These are phyloP conservation scores for Notodonta ziczac DNA, from an alignment of 2,888 invertebrate genomes.

Conservation along the genomic window DNA sequence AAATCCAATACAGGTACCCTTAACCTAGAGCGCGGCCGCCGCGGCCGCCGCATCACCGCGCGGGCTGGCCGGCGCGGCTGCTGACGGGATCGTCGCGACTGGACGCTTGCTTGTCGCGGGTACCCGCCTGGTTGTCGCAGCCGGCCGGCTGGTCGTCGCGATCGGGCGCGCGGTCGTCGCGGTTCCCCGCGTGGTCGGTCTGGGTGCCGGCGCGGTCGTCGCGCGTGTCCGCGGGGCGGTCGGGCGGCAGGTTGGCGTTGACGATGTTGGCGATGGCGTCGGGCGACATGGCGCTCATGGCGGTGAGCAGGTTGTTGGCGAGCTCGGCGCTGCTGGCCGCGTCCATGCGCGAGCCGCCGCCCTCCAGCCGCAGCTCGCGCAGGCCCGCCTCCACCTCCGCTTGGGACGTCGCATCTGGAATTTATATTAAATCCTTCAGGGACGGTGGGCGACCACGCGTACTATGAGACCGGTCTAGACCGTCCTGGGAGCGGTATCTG, in stretches of 20 bases:
- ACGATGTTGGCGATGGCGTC: slow-evolving; percentile 59
- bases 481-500: too few relatives aligned
- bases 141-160: not conserved
- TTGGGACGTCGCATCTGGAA: slow-evolving; percentile 11
- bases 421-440: not conserved
- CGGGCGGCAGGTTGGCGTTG: slow-evolving; percentile 44
- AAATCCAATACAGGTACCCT: slow-evolving; percentile 4
- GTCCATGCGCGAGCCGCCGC: slow-evolving; percentile 28
- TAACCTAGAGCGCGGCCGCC: not conserved
- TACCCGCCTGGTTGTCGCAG: too few relatives aligned
- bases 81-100: too few relatives aligned
- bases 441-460: too few relatives aligned
- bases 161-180: slow-evolving; percentile 8
- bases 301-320: slow-evolving; percentile 68
- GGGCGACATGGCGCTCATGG: slow-evolving; percentile 68
- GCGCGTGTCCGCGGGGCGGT: slow-evolving; percentile 3
- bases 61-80: not conserved
- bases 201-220: slow-evolving; percentile 7
- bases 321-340: slow-evolving; percentile 47
- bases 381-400: slow-evolving; percentile 25
- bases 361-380: slow-evolving; percentile 20
- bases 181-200: slow-evolving; percentile 6
- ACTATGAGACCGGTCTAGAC: too few relatives aligned
- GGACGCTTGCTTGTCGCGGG: too few relatives aligned
- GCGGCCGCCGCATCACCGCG: not conserved